Evolutionary conservation across 2,113 vertebrate species (phyloP), one percentile per base, ranked within the genome.

Genomic region (Uria lomvia): DNA sequence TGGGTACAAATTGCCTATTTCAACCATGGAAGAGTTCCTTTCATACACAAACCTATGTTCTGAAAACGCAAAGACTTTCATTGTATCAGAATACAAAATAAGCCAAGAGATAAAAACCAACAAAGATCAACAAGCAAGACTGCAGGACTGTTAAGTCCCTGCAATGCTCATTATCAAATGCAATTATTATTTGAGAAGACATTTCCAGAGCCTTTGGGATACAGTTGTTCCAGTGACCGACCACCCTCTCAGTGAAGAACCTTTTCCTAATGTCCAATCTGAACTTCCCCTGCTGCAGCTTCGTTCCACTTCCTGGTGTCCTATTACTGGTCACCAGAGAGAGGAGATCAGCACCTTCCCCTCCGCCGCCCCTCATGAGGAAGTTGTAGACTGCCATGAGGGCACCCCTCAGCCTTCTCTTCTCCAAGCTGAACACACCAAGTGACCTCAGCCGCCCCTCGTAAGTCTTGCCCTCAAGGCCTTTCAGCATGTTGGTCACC

Each of bases 341-440:
- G 60, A 53, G 68, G 22, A 82, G n/a, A 66, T 47, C 42, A 72
- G 20, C 40, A 50, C 34, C 50, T 71, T 3, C 59, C 15, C 26
- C 11, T 30, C 38, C 0, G 0, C 34, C 53, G 62, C 29, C 6
- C 4, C 1, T 1, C 36, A 2, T 52, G 22, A 43, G 19, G 40
- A 71, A 53, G 52, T 4, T 78, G 83, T 38, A 73, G 30, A 21
- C n/a, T 86, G 7, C 0, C 0, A 29, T 24, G 45, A 53, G 22
- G 45, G 22, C 53, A 43, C 60, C 17, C 22, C 32, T 74, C 52
- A 67, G 34, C 14, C 23, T 45, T 59, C 36, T 52, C 36, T 50
- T 66, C 50, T 73, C 36, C 36, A 43, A 34, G 17, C 34, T 84
- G 62, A 83, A 40, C 40, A 55, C 82, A 8, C 20, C 34, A 62